phyloP scores from a whole-genome alignment of 1,140 invertebrate species.

The Drosophila sp. region DNA sequence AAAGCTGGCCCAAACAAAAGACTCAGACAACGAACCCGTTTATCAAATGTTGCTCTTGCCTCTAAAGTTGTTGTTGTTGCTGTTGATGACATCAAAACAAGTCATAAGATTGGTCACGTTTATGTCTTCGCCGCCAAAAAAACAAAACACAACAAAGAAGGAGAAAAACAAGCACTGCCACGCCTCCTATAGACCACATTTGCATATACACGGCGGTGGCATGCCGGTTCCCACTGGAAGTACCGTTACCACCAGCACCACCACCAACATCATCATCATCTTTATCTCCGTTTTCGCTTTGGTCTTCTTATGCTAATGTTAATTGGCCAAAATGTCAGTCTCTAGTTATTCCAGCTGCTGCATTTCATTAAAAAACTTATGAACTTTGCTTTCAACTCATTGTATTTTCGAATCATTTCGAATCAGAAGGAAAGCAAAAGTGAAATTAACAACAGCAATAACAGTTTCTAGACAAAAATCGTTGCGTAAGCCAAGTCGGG shows the following conservation, averaged over 20 bases:
- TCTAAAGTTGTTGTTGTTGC: not conserved
- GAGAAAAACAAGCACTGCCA: slow-evolving; percentile 15
- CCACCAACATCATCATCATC: slow-evolving; percentile 28
- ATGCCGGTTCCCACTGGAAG: slow-evolving; percentile 32
- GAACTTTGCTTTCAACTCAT: slow-evolving; percentile 23
- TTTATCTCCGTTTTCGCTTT: slow-evolving; percentile 25
- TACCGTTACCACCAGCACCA: not conserved
- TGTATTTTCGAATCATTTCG: slow-evolving; percentile 41
- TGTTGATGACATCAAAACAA: slow-evolving; percentile 49
- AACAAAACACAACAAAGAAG: not conserved
- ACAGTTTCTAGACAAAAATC: slow-evolving; percentile 32
- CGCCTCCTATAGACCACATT: slow-evolving; percentile 33
- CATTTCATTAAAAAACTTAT: slow-evolving; percentile 54
- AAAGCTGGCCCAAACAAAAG: slow-evolving; percentile 47
- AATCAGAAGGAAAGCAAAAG: slow-evolving; percentile 60
- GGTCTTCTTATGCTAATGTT: slow-evolving; percentile 64
- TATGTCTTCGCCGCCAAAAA: slow-evolving; percentile 41
- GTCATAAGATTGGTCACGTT: slow-evolving; percentile 70
- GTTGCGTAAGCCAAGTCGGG: slow-evolving; percentile 44
- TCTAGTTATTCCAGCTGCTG: slow-evolving; percentile 2
- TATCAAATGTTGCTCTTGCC: slow-evolving; percentile 39
- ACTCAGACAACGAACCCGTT: slow-evolving; percentile 50
- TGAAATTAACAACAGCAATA: slow-evolving; percentile 44
- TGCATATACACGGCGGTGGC: slow-evolving; percentile 39
- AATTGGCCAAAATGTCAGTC: slow-evolving; percentile 55